Conservation (phyloP, 2,888 invertebrate genomes). For the Dromius quadrimaculatus region DNA sequence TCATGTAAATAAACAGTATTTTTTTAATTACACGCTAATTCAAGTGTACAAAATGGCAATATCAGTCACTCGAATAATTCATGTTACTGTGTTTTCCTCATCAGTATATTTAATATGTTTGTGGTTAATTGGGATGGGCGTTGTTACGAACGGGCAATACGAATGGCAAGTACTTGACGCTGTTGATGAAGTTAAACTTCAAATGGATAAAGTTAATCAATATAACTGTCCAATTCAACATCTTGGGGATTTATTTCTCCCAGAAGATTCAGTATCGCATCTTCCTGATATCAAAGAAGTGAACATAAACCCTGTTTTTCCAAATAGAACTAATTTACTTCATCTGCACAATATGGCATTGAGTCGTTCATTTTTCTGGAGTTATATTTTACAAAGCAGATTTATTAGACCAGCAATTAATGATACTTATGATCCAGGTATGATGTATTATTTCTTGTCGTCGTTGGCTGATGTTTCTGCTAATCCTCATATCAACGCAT, state of each 20-base stretch:
- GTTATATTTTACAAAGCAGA: slow-evolving; percentile 90
- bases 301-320: slow-evolving; percentile 93
- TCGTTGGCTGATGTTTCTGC: slow-evolving; percentile 95
- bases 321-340: slow-evolving; percentile 91
- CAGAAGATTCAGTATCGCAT: slow-evolving; percentile 88
- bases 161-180: slow-evolving; percentile 93
- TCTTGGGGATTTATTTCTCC: slow-evolving; percentile 84
- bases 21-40: background rate
- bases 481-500: slow-evolving; percentile 91
- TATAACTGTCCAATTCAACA: slow-evolving; percentile 94
- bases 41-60: slow-evolving; percentile 40
- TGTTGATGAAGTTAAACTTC: slow-evolving; percentile 88
- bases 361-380: slow-evolving; percentile 95
- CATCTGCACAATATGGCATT: slow-evolving; percentile 98
- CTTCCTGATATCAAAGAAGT: slow-evolving; percentile 93
- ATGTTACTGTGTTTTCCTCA: slow-evolving; percentile 44
- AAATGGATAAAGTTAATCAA: slow-evolving; percentile 84
- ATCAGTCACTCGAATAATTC: slow-evolving; percentile 27
- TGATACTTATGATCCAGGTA: slow-evolving; percentile 95
- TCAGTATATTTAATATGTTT: slow-evolving; percentile 48
- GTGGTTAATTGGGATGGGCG: slow-evolving; percentile 59
- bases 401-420: slow-evolving; percentile 91
- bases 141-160: slow-evolving; percentile 81
- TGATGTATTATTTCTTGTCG: slow-evolving; percentile 97
- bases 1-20: slow-evolving; percentile 35